A percentile compares a stretch with the other conserved stretches of the same genome.
Conservation (phyloP, 2,797 vertebrate species). For the Schizothorax lantsangensis region DNA sequence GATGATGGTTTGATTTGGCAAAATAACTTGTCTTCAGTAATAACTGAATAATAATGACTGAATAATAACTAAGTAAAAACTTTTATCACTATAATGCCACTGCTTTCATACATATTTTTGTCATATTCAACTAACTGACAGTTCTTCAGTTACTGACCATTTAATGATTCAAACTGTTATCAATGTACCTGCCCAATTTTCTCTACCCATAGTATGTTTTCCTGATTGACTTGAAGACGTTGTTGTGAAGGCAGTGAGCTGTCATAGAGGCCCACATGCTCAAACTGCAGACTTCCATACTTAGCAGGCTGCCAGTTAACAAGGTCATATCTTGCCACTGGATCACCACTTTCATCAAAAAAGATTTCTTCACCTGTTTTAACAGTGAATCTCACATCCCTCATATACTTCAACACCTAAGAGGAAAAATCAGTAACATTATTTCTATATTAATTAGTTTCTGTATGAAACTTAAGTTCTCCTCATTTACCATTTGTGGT, state of each 20-base stretch:
- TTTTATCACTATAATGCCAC: background rate
- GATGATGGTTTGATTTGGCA: background rate
- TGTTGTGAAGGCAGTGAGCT: conserved; percentile 67
- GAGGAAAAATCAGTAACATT: background rate
- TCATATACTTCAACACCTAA: conserved; percentile 43
- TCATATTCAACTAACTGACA: background rate
- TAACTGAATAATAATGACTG: no score
- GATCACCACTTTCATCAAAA: conserved; percentile 73
- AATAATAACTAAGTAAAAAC: background rate
- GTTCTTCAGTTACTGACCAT: background rate
- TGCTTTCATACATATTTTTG: background rate
- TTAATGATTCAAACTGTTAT: background rate
- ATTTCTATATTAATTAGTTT: background rate
- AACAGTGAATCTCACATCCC: conserved; percentile 47
- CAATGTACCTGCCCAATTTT: conserved; percentile 61
- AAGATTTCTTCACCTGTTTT: conserved; percentile 56
- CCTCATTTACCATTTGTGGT: conserved; percentile 45
- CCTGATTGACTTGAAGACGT: conserved; percentile 66
- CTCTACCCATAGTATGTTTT: background rate
- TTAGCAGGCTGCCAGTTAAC: conserved; percentile 75
- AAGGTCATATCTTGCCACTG: conserved; percentile 74
- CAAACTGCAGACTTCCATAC: conserved; percentile 68
- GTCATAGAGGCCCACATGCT: conserved; percentile 75
- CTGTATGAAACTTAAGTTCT: background rate
- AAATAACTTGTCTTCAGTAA: background rate